Evolutionary conservation across 2,888 invertebrate species (phyloP).

Genomic region (Beris morrisii): DNA sequence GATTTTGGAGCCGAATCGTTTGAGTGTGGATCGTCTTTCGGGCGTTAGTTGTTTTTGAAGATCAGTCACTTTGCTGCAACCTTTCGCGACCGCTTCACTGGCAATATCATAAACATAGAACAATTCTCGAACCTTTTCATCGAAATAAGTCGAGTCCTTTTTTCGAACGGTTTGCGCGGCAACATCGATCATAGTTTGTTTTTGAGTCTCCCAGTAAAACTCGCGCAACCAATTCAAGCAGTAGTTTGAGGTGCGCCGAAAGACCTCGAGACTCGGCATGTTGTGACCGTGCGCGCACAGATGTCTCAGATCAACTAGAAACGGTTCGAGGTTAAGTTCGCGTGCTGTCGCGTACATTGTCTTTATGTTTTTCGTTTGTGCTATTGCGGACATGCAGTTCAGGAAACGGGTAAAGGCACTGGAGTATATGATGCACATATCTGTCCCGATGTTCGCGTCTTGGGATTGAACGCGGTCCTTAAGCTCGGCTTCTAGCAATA

Average conservation of each 20-base stretch:
- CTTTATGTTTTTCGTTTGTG: constrained; percentile 47
- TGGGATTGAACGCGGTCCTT: constrained; percentile 43
- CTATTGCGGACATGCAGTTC: constrained; percentile 56
- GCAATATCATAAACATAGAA: constrained; percentile 49
- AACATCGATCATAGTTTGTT: constrained; percentile 45
- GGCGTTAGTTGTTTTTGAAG: constrained; percentile 45
- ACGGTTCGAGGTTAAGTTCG: constrained; percentile 51
- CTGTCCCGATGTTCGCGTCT: constrained; percentile 31
- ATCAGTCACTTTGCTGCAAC: constrained; percentile 39
- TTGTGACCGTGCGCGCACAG: constrained; percentile 54
- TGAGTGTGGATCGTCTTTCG: constrained; percentile 44
- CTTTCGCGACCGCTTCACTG: constrained; percentile 44
- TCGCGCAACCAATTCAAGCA: constrained; percentile 52
- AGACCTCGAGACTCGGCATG: constrained; percentile 48
- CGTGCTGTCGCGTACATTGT: constrained; percentile 54
- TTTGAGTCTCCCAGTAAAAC: constrained; percentile 51
- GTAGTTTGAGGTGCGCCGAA: constrained; percentile 47
- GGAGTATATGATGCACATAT: constrained; percentile 48
- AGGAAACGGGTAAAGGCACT: constrained; percentile 53
- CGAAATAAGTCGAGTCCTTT: constrained; percentile 46
- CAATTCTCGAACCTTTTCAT: constrained; percentile 43
- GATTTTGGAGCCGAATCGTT: constrained; percentile 41
- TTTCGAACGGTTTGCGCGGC: constrained; percentile 45
- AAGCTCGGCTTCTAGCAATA: constrained; percentile 49
- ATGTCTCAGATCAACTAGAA: constrained; percentile 54